Evolutionary conservation across 2,113 vertebrate species (phyloP).

Genomic region (Podarcis raffonei): DNA sequence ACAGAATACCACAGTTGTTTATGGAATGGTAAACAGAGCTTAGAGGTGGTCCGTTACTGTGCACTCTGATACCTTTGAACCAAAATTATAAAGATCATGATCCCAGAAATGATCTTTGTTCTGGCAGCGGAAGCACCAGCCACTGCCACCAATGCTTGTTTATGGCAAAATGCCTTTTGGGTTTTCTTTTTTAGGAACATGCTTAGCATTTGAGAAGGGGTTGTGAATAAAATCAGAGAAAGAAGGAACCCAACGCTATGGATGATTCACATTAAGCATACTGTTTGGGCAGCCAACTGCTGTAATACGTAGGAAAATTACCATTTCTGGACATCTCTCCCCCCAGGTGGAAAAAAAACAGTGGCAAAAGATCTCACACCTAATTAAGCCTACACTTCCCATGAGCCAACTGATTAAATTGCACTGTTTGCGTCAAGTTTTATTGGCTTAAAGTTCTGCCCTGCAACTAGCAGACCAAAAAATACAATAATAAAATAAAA

Average conservation of each 20-base stretch:
- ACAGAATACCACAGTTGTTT: neutral
- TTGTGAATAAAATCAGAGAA: slow-evolving; percentile 30
- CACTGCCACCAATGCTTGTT: slow-evolving; percentile 1
- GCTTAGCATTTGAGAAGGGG: slow-evolving; percentile 31
- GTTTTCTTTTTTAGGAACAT: slow-evolving; percentile 33
- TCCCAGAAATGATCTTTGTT: slow-evolving; percentile 43
- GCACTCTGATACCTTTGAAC: slow-evolving; percentile 38
- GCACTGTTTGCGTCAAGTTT: neutral
- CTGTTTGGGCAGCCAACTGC: slow-evolving; percentile 8
- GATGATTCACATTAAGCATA: neutral
- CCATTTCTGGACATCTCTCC: slow-evolving; percentile 22
- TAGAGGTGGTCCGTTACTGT: slow-evolving; percentile 29
- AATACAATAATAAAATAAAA: neutral
- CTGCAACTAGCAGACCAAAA: neutral
- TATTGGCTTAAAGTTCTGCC: neutral
- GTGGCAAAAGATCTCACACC: neutral
- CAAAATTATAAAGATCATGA: slow-evolving; percentile 41
- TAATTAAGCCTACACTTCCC: slow-evolving; percentile 20
- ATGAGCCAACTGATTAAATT: neutral
- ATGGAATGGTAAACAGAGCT: neutral
- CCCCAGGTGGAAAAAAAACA: slow-evolving; percentile 2
- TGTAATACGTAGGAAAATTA: slow-evolving; percentile 25
- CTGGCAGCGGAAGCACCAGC: slow-evolving; percentile 29
- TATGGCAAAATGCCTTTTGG: neutral
- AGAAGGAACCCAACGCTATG: neutral